Conservation (phyloP, 2,888 invertebrate species). For the Pandemis heparana region DNA sequence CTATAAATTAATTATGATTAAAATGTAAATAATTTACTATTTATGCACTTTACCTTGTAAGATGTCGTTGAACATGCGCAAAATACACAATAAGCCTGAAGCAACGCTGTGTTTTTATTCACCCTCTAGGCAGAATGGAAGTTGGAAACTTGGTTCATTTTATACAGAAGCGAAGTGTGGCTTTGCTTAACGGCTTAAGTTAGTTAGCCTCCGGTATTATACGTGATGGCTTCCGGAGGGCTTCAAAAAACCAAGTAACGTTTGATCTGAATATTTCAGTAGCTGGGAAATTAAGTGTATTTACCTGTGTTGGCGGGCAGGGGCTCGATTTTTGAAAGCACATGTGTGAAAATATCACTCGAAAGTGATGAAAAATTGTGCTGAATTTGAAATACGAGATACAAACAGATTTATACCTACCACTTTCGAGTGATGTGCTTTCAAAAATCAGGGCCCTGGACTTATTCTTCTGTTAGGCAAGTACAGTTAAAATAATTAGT, state of each 20-base stretch:
- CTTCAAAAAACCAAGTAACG: constrained; percentile 11
- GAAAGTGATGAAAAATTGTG: too few relatives aligned
- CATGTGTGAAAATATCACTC: too few relatives aligned
- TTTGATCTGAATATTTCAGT: constrained; percentile 14
- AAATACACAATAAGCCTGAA: constrained; percentile 61
- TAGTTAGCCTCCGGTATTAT: constrained; percentile 26
- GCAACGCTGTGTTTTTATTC: constrained; percentile 39
- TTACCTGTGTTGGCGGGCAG: background rate
- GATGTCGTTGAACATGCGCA: constrained; percentile 65
- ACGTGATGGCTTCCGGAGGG: constrained; percentile 18
- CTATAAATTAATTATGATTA: constrained; percentile 34
- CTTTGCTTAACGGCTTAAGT: constrained; percentile 37
- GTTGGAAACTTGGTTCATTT: constrained; percentile 22
- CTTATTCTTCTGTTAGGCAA: too few relatives aligned
- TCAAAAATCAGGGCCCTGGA: too few relatives aligned
- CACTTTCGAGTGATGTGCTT: too few relatives aligned
- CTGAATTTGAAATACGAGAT: too few relatives aligned
- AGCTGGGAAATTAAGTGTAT: background rate
- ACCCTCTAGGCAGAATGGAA: background rate
- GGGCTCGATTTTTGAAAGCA: too few relatives aligned
- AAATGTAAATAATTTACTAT: constrained; percentile 79
- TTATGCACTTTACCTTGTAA: constrained; percentile 78
- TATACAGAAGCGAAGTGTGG: constrained; percentile 1
- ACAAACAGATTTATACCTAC: too few relatives aligned
- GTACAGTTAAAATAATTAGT: too few relatives aligned